Evolutionary conservation across 1,140 invertebrate species (phyloP).

Genomic region (Hycleus phaleratus): DNA sequence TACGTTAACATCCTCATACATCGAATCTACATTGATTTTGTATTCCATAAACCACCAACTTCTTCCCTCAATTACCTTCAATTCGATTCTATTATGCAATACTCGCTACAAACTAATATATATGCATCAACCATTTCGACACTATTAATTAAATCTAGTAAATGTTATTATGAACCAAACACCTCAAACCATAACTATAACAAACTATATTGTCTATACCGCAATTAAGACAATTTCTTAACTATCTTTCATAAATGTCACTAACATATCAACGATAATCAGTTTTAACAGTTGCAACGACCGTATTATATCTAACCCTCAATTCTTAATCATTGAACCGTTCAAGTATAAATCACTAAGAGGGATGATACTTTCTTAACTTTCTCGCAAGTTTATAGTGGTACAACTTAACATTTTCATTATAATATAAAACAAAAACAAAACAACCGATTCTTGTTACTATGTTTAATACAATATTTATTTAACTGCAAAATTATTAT

Average conservation of each 20-base stretch:
- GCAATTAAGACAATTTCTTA: conserved; percentile 1
- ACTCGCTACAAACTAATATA: conserved; percentile 6
- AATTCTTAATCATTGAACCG: conserved; percentile 11
- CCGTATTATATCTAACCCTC: not conserved
- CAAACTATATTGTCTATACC: not conserved
- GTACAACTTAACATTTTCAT: too few species aligned
- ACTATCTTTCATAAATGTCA: conserved; percentile 5
- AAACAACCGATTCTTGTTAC: too few species aligned
- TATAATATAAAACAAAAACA: too few species aligned
- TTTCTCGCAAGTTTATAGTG: not conserved
- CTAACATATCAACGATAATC: conserved; percentile 9
- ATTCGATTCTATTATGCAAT: conserved; percentile 1
- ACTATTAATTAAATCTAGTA: conserved; percentile 9
- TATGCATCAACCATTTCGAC: conserved; percentile 2
- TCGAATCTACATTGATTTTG: conserved; percentile 5
- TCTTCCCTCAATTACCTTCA: conserved; percentile 10
- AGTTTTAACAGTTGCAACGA: conserved; percentile 5
- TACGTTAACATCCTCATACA: conserved; percentile 8
- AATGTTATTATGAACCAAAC: not conserved
- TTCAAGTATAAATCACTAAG: conserved; percentile 5
- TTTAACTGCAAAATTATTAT: too few species aligned
- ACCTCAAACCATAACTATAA: not conserved
- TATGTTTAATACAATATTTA: too few species aligned
- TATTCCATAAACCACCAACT: conserved; percentile 12
- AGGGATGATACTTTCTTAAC: conserved; percentile 6